Conservation (phyloP, 2,888 invertebrate species). For the Achlya flavicornis region DNA sequence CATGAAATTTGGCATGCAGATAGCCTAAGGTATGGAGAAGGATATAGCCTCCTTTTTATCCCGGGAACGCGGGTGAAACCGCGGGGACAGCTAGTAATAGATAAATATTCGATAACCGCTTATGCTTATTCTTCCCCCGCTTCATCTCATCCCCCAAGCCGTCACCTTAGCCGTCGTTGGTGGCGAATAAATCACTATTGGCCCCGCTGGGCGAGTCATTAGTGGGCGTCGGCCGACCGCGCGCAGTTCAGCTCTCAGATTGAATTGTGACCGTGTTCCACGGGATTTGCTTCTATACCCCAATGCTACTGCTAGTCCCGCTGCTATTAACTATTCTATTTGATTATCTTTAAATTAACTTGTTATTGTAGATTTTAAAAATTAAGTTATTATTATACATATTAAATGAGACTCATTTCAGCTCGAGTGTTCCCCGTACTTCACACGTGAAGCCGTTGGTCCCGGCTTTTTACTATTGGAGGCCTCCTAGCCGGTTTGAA, state of each 20-base stretch:
- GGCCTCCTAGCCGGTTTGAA: no score
- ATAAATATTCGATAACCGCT: not conserved
- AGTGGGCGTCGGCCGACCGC: slow-evolving; percentile 69
- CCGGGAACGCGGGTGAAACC: no score
- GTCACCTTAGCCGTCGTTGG: slow-evolving; percentile 47
- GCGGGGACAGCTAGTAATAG: no score
- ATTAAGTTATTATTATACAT: no score
- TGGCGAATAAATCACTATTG: slow-evolving; percentile 75
- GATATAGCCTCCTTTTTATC: no score
- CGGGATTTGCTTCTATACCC: slow-evolving; percentile 31
- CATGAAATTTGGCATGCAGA: no score
- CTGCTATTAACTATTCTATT: not conserved
- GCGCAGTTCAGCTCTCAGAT: slow-evolving; percentile 60
- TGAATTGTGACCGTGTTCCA: slow-evolving; percentile 64
- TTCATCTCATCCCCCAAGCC: slow-evolving; percentile 32
- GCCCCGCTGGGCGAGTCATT: slow-evolving; percentile 68
- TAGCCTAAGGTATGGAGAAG: no score
- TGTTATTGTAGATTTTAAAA: not conserved
- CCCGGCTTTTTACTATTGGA: no score
- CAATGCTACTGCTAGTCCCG: not conserved
- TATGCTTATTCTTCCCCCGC: slow-evolving; percentile 11
- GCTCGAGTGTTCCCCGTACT: no score
- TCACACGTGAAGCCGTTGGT: no score
- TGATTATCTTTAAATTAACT: not conserved
- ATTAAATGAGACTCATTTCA: no score